These are phyloP conservation scores for Himantopus leucocephalus DNA, from an alignment of 2,113 vertebrate genomes.

Conservation along the genomic window DNA sequence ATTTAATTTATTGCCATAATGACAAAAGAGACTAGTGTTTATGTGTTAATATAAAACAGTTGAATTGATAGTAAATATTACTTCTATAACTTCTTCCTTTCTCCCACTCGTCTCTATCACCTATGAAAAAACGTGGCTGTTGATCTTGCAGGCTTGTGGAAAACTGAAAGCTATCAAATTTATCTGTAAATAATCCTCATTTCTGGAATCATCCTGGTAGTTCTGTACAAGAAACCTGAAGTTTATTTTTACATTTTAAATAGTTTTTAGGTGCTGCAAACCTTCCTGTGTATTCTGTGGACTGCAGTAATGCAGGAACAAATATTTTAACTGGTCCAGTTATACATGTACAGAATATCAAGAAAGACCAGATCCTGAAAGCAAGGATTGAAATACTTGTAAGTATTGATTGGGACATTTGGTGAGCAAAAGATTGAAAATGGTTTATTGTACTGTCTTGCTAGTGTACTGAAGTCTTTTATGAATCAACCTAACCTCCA, in stretches of 20 bases:
- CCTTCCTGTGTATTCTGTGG: conserved; percentile 72
- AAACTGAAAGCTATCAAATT: not conserved
- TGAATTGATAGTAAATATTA: not conserved
- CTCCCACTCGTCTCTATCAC: not conserved
- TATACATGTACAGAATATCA: conserved; percentile 82
- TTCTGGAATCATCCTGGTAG: not conserved
- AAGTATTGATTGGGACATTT: conserved; percentile 65
- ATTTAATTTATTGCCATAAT: not conserved
- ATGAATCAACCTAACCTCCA: not conserved
- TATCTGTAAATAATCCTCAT: not conserved
- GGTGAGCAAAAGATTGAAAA: not conserved
- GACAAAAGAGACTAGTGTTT: not conserved
- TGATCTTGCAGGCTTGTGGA: not conserved
- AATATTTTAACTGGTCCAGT: conserved; percentile 81
- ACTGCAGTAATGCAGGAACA: conserved; percentile 86
- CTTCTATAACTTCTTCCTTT: not conserved
- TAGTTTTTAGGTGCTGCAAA: conserved; percentile 81
- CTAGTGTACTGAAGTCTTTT: not conserved
- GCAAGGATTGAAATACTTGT: conserved; percentile 85
- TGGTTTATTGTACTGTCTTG: not conserved
- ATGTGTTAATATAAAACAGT: not conserved
- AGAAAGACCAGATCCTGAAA: conserved; percentile 77
- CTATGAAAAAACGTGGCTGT: not conserved
- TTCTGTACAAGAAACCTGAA: not conserved
- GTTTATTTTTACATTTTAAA: not conserved